These are phyloP conservation scores for Hylaeus volcanicus DNA, from an alignment of 1,140 invertebrate genomes.

Conservation along the genomic window DNA sequence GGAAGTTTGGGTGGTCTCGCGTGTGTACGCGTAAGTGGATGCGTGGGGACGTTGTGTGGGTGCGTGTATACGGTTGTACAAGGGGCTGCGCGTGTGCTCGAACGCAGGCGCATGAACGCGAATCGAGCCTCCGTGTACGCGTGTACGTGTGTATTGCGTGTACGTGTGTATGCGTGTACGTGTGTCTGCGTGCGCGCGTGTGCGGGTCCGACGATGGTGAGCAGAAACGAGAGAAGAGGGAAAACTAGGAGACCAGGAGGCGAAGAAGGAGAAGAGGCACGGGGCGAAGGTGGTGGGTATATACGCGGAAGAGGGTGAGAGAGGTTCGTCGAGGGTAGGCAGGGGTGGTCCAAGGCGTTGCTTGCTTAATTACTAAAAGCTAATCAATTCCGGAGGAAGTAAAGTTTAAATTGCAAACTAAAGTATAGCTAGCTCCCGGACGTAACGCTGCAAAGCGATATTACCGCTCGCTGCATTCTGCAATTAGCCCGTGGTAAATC, in stretches of 20 bases:
- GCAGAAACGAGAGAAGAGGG: slow-evolving; percentile 56
- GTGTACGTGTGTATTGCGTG: not conserved
- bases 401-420: slow-evolving; percentile 82
- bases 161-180: not conserved
- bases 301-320: slow-evolving; percentile 26
- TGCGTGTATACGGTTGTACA: slow-evolving; percentile 34
- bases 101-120: too few relatives aligned
- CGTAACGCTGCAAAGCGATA: slow-evolving; percentile 79
- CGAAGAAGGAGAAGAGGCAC: slow-evolving; percentile 40
- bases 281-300: slow-evolving; percentile 45
- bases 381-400: slow-evolving; percentile 82
- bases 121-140: not conserved
- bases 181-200: slow-evolving; percentile 12
- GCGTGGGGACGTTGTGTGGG: slow-evolving; percentile 31
- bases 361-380: slow-evolving; percentile 82
- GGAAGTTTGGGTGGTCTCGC: slow-evolving; percentile 46
- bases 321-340: slow-evolving; percentile 43
- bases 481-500: slow-evolving; percentile 81
- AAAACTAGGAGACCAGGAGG: slow-evolving; percentile 31
- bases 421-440: slow-evolving; percentile 79
- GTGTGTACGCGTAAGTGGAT: slow-evolving; percentile 50
- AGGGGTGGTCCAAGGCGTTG: slow-evolving; percentile 74
- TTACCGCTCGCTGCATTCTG: slow-evolving; percentile 80
- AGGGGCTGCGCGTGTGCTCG: not conserved
- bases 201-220: slow-evolving; percentile 24